phyloP scores from a whole-genome alignment of 2,797 vertebrate genomes.

The Anabacerthia variegaticeps region DNA sequence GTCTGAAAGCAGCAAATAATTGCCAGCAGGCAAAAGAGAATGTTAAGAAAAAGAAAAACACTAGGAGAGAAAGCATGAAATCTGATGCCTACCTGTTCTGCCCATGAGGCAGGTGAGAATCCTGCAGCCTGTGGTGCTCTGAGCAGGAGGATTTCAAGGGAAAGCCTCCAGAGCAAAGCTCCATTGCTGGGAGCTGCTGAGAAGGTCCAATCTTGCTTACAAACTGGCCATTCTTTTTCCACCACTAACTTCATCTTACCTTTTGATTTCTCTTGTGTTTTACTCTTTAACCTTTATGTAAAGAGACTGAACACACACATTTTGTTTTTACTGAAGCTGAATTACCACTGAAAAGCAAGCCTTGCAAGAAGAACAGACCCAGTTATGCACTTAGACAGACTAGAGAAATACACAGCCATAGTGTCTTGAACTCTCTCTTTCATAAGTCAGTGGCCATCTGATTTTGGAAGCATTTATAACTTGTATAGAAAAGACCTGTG shows the following conservation, averaged over 20 bases:
- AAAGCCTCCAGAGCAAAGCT: not conserved
- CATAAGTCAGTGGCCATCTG: not conserved
- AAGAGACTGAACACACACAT: not conserved
- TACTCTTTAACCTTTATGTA: not conserved
- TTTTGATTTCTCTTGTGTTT: not conserved
- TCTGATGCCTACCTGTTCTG: not conserved
- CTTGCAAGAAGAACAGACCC: not conserved
- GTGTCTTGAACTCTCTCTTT: not conserved
- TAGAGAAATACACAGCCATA: not conserved
- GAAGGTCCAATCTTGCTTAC: not conserved
- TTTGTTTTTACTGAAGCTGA: not conserved
- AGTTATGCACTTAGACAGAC: not conserved
- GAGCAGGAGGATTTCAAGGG: not conserved
- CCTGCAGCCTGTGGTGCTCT: not conserved
- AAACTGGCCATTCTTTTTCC: not conserved
- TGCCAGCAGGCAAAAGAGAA: constrained; percentile 21
- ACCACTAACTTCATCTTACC: not conserved
- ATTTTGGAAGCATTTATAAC: not conserved
- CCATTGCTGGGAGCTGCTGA: not conserved
- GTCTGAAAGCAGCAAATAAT: constrained; percentile 41
- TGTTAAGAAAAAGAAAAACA: not conserved
- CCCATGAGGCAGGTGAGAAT: not conserved
- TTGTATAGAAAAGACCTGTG: not conserved
- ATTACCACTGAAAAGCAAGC: not conserved
- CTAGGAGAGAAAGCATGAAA: not conserved